Evolutionary conservation across 2,888 invertebrate genomes (phyloP), one percentile per base, ranked within the genome.

Genomic region (Drosophila borealis): DNA sequence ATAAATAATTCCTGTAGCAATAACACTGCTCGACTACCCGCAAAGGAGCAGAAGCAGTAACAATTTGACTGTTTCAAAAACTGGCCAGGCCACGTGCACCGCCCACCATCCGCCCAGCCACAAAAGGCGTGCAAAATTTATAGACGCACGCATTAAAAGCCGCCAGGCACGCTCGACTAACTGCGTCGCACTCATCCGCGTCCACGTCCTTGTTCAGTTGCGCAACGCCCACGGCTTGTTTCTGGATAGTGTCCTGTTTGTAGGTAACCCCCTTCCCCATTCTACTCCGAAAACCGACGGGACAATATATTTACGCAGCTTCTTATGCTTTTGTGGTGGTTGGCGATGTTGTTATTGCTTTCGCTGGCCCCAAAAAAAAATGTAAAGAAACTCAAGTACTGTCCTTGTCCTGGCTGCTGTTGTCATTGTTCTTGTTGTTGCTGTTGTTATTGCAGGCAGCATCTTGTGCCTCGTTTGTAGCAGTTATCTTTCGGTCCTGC

Each of bases 101-200:
- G 83, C 69, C 72, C 42, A 57, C 39, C 42, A 14, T 45, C 64
- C 57, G 45, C 68, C 42, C 53, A 44, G 61, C 78, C 71, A 82
- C 83, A 88, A 88, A 88, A 86, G 87, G 89, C 83, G 83, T 84
- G 87, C 68, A 88, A 86, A 84, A 84, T 88, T 84, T 88, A 84
- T 84, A 86, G 83, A 83, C 65, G 87, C 83, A 88, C 88, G 88
- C 82, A 82, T 82, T 88, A 85, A 79, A 81, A 63, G 77, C 82
- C 85, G 68, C 72, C 74, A 61, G 86, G 83, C 88, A 77, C 70
- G 86, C 88, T 88, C 88, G 87, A 83, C 88, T 88, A 82, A 88
- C 82, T 85, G 88, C 88, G 80, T 68, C 70, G 73, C 63, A 61
- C 60, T 39, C 60, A 49, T 50, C 70, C 41, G 8, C 17, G 13